Conservation (phyloP, 2,797 vertebrate species). For the Balearica regulorum region DNA sequence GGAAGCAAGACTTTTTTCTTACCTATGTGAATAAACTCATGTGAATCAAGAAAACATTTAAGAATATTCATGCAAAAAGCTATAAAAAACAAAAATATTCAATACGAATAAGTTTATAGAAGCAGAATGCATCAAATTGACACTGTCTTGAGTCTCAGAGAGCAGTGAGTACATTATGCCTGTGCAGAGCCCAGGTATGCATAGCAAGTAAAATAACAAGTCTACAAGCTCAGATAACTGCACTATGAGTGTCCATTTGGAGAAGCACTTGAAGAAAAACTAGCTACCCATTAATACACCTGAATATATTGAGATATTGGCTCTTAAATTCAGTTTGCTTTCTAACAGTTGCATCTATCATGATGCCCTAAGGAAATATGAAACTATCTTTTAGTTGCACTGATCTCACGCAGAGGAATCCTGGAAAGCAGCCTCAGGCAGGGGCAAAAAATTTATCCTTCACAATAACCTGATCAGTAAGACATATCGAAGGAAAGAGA, state of each 20-base stretch:
- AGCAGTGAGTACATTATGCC: background rate
- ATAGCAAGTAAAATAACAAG: background rate
- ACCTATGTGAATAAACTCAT: background rate
- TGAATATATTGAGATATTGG: background rate
- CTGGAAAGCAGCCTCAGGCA: background rate
- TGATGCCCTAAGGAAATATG: background rate
- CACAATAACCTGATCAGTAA: background rate
- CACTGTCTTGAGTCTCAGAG: background rate
- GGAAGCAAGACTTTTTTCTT: background rate
- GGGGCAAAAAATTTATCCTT: background rate
- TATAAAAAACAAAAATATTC: background rate
- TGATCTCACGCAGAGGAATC: background rate
- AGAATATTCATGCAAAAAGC: background rate
- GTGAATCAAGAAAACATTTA: background rate
- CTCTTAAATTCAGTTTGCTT: slow-evolving; percentile 5
- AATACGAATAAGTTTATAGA: background rate
- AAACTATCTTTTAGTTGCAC: background rate
- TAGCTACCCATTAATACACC: background rate
- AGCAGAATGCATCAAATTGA: background rate
- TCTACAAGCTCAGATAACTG: background rate
- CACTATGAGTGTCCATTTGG: background rate
- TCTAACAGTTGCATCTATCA: background rate
- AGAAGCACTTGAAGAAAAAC: background rate
- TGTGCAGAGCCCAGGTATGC: background rate
- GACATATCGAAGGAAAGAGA: background rate